Percentiles rank a stretch among this genome's conserved stretches.
phyloP scores from a whole-genome alignment of 2,888 invertebrate genomes.

The Frankliniella fusca region DNA sequence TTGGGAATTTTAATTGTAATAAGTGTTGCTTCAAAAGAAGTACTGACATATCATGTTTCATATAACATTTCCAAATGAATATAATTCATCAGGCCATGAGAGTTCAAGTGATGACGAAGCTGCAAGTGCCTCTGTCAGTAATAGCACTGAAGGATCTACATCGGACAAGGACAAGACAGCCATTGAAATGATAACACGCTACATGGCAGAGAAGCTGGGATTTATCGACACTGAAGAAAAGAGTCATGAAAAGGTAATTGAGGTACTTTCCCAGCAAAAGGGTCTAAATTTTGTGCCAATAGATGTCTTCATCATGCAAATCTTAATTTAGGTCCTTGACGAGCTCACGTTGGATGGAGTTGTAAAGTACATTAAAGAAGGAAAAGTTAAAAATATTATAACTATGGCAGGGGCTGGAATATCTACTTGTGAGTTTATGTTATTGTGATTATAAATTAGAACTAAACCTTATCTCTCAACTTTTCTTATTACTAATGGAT shows the following conservation, averaged over 20 bases:
- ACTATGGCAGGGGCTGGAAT: slow-evolving; percentile 96
- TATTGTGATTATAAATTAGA: slow-evolving; percentile 27
- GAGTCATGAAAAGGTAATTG: slow-evolving; percentile 34
- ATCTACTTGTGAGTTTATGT: slow-evolving; percentile 74
- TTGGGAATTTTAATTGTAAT: neutral
- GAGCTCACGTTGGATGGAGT: slow-evolving; percentile 72
- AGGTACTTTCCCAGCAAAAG: no score
- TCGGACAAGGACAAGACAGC: slow-evolving; percentile 48
- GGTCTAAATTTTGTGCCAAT: neutral
- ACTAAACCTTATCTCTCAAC: slow-evolving; percentile 30
- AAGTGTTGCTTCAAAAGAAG: neutral
- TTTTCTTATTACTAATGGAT: slow-evolving; percentile 32
- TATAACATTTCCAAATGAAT: neutral
- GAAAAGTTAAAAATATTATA: slow-evolving; percentile 77
- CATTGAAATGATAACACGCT: slow-evolving; percentile 61
- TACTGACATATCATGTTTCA: neutral
- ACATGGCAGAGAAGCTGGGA: slow-evolving; percentile 62
- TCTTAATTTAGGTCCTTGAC: slow-evolving; percentile 55
- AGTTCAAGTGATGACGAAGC: slow-evolving; percentile 2
- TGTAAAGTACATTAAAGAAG: slow-evolving; percentile 70
- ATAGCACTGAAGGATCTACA: neutral
- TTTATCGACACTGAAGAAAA: slow-evolving; percentile 48
- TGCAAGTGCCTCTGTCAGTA: neutral
- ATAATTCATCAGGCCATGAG: neutral
- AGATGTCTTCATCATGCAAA: slow-evolving; percentile 35